phyloP scores from a whole-genome alignment of 2,113 vertebrate species.

The Syngnathus typhle region DNA sequence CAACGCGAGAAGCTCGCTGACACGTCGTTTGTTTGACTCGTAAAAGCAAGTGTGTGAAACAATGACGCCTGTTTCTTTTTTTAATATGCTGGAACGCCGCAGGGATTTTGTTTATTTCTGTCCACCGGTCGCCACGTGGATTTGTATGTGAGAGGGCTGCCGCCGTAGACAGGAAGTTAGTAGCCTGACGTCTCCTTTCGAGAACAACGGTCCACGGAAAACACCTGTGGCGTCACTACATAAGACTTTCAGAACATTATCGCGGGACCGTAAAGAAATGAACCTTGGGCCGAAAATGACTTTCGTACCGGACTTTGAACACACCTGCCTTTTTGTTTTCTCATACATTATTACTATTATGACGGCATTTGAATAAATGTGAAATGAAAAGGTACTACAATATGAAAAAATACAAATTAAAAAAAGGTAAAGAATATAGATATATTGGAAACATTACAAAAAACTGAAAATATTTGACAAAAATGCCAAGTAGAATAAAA shows the following conservation, averaged over 20 bases:
- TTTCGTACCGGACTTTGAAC: not conserved
- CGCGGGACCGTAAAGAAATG: not conserved
- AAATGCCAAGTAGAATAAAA: no score
- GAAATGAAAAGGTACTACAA: no score
- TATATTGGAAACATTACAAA: not conserved
- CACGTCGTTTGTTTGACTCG: not conserved
- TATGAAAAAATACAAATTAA: no score
- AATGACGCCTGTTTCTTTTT: constrained; percentile 6
- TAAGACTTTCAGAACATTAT: not conserved
- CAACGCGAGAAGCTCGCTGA: constrained; percentile 20
- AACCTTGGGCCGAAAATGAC: no score
- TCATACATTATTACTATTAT: no score
- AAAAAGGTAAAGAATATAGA: not conserved
- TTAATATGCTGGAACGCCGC: not conserved
- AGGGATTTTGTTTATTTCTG: not conserved
- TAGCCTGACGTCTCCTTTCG: not conserved
- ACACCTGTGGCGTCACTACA: not conserved
- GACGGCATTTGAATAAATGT: no score
- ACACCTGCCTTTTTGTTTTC: not conserved
- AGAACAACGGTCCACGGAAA: not conserved
- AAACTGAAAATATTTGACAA: no score
- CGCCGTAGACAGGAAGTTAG: not conserved
- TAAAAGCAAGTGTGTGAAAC: not conserved
- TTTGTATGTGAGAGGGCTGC: not conserved
- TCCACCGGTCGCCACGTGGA: not conserved